phyloP scores from a whole-genome alignment of 23 tunicate genomes.

The Clavelina lepadiformis region DNA sequence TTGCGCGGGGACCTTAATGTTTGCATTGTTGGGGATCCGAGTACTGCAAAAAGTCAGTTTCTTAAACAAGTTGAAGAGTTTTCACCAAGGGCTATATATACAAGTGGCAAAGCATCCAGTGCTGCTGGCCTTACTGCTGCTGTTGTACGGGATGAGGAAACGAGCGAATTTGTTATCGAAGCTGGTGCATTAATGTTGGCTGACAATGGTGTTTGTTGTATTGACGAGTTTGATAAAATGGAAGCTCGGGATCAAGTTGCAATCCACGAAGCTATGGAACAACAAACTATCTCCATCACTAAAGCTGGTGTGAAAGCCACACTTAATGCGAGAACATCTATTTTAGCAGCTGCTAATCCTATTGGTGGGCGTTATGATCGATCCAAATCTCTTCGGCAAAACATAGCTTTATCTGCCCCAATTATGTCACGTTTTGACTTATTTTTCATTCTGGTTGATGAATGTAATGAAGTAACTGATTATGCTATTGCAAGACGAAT shows the following conservation, averaged over 20 bases:
- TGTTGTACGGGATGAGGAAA: constrained; percentile 95
- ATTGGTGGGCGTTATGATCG: constrained; percentile 99
- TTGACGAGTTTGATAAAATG: constrained; percentile 99
- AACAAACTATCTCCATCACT: constrained; percentile 95
- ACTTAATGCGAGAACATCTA: constrained; percentile 91
- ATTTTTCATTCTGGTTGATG: constrained; percentile 96
- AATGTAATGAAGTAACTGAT: constrained; percentile 95
- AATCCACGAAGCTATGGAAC: constrained; percentile 99
- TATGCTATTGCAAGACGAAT: constrained; percentile 95
- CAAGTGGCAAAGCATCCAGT: constrained; percentile 97
- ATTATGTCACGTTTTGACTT: constrained; percentile 98
- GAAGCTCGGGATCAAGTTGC: constrained; percentile 94
- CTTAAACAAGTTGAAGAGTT: constrained; percentile 81
- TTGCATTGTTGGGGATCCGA: constrained; percentile 96
- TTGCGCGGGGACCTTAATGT: constrained; percentile 90
- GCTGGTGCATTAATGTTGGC: constrained; percentile 99
- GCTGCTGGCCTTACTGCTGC: constrained; percentile 99
- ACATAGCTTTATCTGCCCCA: constrained; percentile 96
- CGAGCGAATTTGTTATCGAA: constrained; percentile 91
- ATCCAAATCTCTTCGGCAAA: constrained; percentile 84
- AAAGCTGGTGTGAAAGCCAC: constrained; percentile 99
- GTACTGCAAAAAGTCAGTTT: constrained; percentile 91
- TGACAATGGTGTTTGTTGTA: constrained; percentile 97
- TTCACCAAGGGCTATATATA: constrained; percentile 89
- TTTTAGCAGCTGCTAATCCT: constrained; percentile 98